These are phyloP conservation scores for Pelodytes ibericus DNA, from an alignment of 2,797 vertebrate species.

Conservation along the genomic window DNA sequence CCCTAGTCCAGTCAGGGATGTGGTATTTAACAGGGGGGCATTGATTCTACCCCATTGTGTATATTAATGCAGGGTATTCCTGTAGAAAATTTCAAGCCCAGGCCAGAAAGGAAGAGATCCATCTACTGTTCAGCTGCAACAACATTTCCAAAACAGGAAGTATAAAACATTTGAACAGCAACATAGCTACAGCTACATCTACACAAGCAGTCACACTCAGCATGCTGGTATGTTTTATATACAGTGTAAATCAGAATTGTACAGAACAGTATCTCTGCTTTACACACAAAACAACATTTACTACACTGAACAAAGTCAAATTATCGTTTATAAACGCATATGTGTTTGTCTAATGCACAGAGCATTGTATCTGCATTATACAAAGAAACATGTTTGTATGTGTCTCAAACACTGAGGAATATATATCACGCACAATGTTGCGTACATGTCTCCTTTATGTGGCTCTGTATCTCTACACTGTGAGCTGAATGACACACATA, in stretches of 20 bases:
- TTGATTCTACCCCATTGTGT: no score
- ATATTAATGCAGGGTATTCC: not conserved
- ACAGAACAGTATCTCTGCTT: not conserved
- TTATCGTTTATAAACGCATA: no score
- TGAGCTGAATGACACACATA: no score
- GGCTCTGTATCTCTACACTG: not conserved
- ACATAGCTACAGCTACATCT: not conserved
- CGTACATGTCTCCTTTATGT: no score
- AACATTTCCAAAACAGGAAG: not conserved
- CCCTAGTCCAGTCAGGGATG: no score
- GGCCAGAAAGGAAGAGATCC: not conserved
- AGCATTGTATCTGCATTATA: not conserved
- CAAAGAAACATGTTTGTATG: not conserved
- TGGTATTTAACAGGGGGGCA: no score
- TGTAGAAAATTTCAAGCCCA: not conserved
- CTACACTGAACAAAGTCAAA: no score
- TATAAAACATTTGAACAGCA: not conserved
- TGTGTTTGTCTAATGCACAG: not conserved
- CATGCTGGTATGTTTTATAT: not conserved
- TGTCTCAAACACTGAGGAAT: not conserved
- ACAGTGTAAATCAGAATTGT: no score
- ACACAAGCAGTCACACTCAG: not conserved
- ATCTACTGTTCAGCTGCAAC: not conserved
- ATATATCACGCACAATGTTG: not conserved
- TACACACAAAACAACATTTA: not conserved